Evolutionary conservation across 2,113 vertebrate species (phyloP).

Genomic region (Cairina moschata): DNA sequence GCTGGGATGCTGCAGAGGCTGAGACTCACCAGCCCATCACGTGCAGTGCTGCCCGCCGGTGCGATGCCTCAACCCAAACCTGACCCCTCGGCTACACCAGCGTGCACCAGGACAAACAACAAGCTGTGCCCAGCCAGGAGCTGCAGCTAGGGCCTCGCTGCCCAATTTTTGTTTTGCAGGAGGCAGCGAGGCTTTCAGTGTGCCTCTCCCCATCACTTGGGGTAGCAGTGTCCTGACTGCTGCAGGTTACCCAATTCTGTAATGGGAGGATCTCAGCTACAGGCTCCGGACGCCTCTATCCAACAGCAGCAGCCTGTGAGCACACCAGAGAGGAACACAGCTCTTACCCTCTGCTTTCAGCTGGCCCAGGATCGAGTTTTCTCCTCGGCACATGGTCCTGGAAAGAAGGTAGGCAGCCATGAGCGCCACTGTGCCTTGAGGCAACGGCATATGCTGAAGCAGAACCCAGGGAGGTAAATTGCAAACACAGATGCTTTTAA

Average conservation of each 20-base stretch:
- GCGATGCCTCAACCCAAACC: neutral
- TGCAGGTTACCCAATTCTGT: neutral
- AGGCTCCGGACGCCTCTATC: neutral
- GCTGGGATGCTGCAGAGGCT: neutral
- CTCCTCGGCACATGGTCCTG: constrained; percentile 96
- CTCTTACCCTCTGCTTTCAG: constrained; percentile 88
- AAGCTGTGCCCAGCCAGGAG: neutral
- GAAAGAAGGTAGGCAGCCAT: constrained; percentile 51
- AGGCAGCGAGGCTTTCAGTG: neutral
- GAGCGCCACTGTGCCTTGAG: neutral
- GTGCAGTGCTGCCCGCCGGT: no score
- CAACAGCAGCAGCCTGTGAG: neutral
- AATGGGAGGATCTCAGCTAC: neutral
- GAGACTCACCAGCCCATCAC: neutral
- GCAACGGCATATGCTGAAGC: neutral
- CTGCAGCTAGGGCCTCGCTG: neutral
- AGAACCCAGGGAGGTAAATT: neutral
- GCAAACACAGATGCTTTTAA: neutral
- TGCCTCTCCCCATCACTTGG: neutral
- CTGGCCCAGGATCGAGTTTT: constrained; percentile 92
- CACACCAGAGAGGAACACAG: neutral
- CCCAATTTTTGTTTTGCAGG: neutral
- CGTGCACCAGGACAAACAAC: neutral
- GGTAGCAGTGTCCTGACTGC: neutral
- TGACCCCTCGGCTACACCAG: neutral